Conservation (phyloP, 2,797 vertebrate genomes). For the Hippoglossus hippoglossus region DNA sequence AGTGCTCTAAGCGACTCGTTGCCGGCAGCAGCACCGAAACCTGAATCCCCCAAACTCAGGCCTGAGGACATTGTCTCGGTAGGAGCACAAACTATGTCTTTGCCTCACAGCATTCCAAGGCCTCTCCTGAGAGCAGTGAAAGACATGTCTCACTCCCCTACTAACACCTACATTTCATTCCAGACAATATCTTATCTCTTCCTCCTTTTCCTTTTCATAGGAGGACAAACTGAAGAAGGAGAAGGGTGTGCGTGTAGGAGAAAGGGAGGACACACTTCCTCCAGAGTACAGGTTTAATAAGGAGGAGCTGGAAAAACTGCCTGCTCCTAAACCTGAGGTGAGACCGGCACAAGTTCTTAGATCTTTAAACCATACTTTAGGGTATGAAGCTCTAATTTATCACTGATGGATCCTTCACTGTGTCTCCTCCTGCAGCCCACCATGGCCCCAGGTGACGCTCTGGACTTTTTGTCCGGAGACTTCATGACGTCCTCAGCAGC, state of each 20-base stretch:
- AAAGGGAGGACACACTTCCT: conserved; percentile 76
- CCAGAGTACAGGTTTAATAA: conserved; percentile 76
- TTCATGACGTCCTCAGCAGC: conserved; percentile 53
- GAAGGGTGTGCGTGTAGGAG: conserved; percentile 78
- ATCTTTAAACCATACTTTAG: background rate
- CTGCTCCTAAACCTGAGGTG: conserved; percentile 76
- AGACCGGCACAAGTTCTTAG: background rate
- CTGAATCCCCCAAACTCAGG: conserved; percentile 71
- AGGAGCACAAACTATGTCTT: too few relatives aligned
- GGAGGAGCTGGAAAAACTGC: conserved; percentile 64
- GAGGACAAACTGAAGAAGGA: conserved; percentile 65
- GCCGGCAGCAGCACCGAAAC: conserved; percentile 57
- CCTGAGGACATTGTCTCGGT: conserved; percentile 81
- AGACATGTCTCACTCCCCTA: background rate
- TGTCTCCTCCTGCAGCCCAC: conserved; percentile 59
- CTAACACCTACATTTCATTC: too few relatives aligned
- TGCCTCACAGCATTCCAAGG: background rate
- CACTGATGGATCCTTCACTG: too few relatives aligned
- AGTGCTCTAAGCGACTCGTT: conserved; percentile 68
- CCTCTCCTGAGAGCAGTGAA: conserved; percentile 6
- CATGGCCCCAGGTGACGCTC: conserved; percentile 62
- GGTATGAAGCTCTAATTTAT: background rate
- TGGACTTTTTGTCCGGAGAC: conserved; percentile 76
- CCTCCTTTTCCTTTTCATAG: conserved; percentile 45
- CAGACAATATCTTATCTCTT: background rate